A percentile compares a stretch with the other conserved stretches of the same genome.
These are phyloP conservation scores for Ploceus nigricollis DNA, from an alignment of 2,113 vertebrate species.

Conservation along the genomic window DNA sequence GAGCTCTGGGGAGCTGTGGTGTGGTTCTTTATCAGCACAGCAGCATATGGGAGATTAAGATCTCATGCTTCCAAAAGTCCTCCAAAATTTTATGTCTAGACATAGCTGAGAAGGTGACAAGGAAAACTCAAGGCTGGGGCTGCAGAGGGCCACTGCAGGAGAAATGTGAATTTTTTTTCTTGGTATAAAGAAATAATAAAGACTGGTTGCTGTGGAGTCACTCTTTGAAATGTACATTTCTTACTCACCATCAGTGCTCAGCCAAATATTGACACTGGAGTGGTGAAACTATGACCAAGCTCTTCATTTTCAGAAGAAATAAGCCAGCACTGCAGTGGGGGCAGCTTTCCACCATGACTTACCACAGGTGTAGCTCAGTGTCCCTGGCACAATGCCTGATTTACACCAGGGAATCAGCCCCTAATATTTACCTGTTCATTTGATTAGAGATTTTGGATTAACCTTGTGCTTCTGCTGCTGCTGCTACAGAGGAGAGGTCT, in stretches of 20 bases:
- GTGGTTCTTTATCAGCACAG: neutral
- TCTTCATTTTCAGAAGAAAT: neutral
- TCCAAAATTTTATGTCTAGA: neutral
- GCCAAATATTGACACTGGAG: neutral
- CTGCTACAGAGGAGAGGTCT: neutral
- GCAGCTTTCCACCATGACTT: neutral
- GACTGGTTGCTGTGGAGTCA: fast-evolving
- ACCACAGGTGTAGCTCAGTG: neutral
- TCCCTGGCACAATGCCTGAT: neutral
- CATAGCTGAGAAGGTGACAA: neutral
- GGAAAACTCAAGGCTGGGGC: neutral
- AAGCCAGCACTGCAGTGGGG: neutral
- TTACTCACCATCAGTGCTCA: neutral
- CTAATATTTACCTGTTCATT: neutral
- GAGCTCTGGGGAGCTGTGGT: neutral
- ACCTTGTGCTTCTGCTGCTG: neutral
- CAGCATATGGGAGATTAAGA: neutral
- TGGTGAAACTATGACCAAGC: neutral
- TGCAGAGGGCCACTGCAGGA: neutral
- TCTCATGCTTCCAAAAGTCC: neutral
- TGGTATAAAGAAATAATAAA: neutral
- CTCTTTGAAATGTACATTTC: neutral
- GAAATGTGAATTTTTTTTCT: neutral
- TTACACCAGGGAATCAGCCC: neutral
- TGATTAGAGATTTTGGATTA: neutral